Evolutionary conservation across 2,888 invertebrate species (phyloP).

Genomic region (Aphodius sticticus): DNA sequence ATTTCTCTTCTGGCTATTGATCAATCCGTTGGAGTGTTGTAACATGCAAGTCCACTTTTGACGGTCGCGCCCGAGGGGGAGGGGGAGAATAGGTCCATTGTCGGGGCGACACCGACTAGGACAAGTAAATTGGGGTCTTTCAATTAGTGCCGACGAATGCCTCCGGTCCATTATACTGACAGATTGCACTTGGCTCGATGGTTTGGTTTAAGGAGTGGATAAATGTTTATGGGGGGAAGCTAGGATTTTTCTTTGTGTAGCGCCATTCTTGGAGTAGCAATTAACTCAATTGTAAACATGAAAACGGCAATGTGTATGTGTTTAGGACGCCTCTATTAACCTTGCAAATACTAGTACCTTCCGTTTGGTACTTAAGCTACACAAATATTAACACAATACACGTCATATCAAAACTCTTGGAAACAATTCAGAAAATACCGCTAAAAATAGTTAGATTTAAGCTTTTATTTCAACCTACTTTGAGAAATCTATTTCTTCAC

Average conservation of each 20-base stretch:
- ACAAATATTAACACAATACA: no score
- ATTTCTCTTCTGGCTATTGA: slow-evolving; percentile 50
- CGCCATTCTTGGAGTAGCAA: not conserved
- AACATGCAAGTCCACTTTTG: slow-evolving; percentile 51
- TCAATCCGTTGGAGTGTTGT: slow-evolving; percentile 46
- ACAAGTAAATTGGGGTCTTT: slow-evolving; percentile 33
- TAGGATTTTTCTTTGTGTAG: not conserved
- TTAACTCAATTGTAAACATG: not conserved
- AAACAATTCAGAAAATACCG: no score
- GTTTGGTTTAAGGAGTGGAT: not conserved
- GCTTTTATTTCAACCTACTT: no score
- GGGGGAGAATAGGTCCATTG: slow-evolving; percentile 26
- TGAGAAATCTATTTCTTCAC: no score
- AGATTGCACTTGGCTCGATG: not conserved
- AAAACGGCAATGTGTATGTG: not conserved
- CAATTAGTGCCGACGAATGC: slow-evolving; percentile 25
- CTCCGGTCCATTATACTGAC: slow-evolving; percentile 4
- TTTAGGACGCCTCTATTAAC: not conserved
- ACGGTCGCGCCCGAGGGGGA: slow-evolving; percentile 32
- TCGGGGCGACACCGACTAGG: slow-evolving; percentile 14
- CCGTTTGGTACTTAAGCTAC: no score
- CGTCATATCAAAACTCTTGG: no score
- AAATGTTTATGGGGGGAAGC: not conserved
- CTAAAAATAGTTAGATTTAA: no score
- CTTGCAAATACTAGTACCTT: no score